Conservation (phyloP, 2,888 invertebrate genomes). For the Isotomurus palustris region DNA sequence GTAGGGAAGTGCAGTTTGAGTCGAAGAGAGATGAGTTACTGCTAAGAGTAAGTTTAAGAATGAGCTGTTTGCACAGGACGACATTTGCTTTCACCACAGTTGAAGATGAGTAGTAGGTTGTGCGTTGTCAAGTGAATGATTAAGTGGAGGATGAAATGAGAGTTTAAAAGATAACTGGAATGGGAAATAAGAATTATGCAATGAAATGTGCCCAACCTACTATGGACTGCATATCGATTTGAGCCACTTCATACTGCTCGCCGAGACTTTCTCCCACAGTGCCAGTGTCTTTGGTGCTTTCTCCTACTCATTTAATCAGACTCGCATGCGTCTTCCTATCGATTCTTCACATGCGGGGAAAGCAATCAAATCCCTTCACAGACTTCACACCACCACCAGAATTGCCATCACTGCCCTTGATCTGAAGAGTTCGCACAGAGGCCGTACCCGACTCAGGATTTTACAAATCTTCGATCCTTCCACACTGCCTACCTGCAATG, state of each 20-base stretch:
- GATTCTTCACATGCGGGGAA: constrained; percentile 4
- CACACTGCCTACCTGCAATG: too few species aligned
- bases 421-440: too few species aligned
- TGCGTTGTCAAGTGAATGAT: too few species aligned
- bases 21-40: too few species aligned
- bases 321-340: constrained; percentile 11
- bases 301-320: not conserved
- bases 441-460: too few species aligned
- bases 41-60: too few species aligned
- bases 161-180: not conserved
- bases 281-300: constrained; percentile 3
- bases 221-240: constrained; percentile 25
- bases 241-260: constrained; percentile 2
- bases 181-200: constrained; percentile 2
- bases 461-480: too few species aligned
- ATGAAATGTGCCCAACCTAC: constrained; percentile 21
- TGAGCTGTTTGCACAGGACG: too few species aligned
- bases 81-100: too few species aligned
- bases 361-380: not conserved
- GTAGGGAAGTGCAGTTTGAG: too few species aligned
- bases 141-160: not conserved
- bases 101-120: too few species aligned
- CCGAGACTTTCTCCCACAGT: not conserved
- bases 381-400: not conserved
- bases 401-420: not conserved